Percentiles rank a stretch among this genome's conserved stretches.
Conservation (phyloP, 2,797 vertebrate genomes). For the Diglossa cyanea region DNA sequence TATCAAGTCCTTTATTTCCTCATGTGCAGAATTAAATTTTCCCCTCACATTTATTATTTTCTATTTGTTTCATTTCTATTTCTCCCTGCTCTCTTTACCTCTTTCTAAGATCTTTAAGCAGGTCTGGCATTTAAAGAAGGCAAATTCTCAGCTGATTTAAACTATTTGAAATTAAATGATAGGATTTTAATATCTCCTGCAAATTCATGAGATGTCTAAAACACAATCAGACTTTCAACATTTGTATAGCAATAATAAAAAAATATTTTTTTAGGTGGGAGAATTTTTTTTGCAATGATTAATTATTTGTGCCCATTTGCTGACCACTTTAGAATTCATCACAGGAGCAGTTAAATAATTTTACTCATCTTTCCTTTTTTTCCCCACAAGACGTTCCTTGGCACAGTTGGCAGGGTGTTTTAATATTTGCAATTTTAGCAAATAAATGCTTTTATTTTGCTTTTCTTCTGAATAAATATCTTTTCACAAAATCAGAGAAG, state of each 20-base stretch:
- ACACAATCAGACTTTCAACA: not conserved
- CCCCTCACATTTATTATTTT: not conserved
- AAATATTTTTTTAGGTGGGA: not conserved
- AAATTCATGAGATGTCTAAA: not conserved
- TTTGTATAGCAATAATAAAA: not conserved
- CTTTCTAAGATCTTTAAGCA: not conserved
- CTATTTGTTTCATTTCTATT: not conserved
- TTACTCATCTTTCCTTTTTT: not conserved
- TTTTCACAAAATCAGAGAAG: not conserved
- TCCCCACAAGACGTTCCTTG: not conserved
- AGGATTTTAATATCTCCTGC: not conserved
- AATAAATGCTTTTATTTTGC: not conserved
- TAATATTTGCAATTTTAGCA: not conserved
- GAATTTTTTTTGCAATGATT: not conserved
- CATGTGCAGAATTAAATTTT: not conserved
- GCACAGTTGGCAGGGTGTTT: not conserved
- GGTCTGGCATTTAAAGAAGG: not conserved
- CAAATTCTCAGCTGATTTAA: not conserved
- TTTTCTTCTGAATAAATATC: not conserved
- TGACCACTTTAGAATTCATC: not conserved
- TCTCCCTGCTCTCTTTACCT: not conserved
- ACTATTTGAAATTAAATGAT: not conserved
- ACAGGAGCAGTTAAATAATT: not conserved
- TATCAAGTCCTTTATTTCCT: not conserved
- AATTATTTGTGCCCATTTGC: not conserved